phyloP scores from a whole-genome alignment of 2,888 invertebrate species.

The Icerya purchasi region DNA sequence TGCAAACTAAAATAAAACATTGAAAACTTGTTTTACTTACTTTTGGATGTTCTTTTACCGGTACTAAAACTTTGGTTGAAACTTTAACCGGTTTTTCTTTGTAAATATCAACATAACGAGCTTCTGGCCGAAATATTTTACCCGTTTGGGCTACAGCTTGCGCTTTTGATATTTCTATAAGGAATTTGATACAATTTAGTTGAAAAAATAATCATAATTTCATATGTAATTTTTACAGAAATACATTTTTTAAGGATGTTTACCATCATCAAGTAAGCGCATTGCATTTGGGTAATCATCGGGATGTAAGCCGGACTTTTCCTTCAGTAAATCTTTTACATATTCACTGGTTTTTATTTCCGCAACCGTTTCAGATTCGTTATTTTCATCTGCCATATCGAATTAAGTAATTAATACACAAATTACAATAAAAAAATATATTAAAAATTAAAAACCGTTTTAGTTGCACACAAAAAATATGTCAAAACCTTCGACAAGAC shows the following conservation, averaged over 20 bases:
- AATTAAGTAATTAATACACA: too few relatives aligned
- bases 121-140: slow-evolving; percentile 37
- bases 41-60: slow-evolving; percentile 46
- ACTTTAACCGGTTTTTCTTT: slow-evolving; percentile 50
- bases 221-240: neutral
- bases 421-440: too few relatives aligned
- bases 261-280: slow-evolving; percentile 18
- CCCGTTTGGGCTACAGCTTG: slow-evolving; percentile 34
- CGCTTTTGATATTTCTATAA: slow-evolving; percentile 50
- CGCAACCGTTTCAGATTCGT: slow-evolving; percentile 4
- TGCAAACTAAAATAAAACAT: neutral
- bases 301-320: slow-evolving; percentile 19
- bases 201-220: neutral
- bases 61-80: slow-evolving; percentile 48
- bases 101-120: slow-evolving; percentile 52
- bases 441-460: too few relatives aligned
- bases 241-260: neutral
- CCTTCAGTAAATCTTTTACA: slow-evolving; percentile 20
- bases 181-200: slow-evolving; percentile 8
- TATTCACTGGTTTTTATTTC: slow-evolving; percentile 17
- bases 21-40: slow-evolving; percentile 5
- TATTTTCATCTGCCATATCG: slow-evolving; percentile 7
- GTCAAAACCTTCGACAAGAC: too few relatives aligned
- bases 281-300: slow-evolving; percentile 19
- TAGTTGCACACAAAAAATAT: too few relatives aligned